Conservation (phyloP, 2,797 vertebrate species). For the Crenichthys baileyi region DNA sequence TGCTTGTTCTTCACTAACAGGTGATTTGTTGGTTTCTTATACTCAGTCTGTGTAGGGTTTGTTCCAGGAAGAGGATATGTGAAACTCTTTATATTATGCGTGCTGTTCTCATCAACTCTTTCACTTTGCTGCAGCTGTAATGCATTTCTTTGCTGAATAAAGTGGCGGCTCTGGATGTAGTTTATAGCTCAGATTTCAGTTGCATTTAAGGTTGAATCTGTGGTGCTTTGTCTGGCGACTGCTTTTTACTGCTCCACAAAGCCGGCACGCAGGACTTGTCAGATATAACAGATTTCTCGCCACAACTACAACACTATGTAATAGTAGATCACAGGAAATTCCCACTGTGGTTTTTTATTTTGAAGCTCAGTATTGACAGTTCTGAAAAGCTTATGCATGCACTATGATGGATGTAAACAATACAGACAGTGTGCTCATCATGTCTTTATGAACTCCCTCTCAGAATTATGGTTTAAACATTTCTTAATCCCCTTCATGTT, state of each 20-base stretch:
- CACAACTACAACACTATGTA: background rate
- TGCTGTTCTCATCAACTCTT: conserved; percentile 9
- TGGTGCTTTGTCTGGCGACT: background rate
- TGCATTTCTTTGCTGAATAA: background rate
- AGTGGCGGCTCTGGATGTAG: background rate
- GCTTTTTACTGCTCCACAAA: conserved; percentile 9
- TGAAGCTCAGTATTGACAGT: background rate
- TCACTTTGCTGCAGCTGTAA: conserved; percentile 12
- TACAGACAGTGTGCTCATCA: conserved; percentile 19
- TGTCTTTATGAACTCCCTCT: conserved; percentile 17
- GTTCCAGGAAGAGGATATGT: background rate
- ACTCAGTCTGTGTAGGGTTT: background rate
- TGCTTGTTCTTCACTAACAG: background rate
- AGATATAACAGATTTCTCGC: conserved; percentile 19
- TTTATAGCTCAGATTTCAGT: background rate
- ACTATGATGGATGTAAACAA: conserved; percentile 23
- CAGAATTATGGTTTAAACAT: conserved; percentile 40
- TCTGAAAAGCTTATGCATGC: conserved; percentile 6
- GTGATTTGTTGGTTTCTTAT: background rate
- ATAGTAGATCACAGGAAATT: conserved; percentile 8
- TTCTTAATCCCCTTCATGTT: conserved; percentile 52
- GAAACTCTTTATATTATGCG: background rate
- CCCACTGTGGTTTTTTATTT: conserved; percentile 4
- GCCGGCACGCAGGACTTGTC: background rate
- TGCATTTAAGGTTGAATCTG: conserved; percentile 12